A percentile compares a stretch with the other conserved stretches of the same genome.
Evolutionary conservation across 2,888 invertebrate genomes (phyloP).

Genomic region (Drosophila affinis): DNA sequence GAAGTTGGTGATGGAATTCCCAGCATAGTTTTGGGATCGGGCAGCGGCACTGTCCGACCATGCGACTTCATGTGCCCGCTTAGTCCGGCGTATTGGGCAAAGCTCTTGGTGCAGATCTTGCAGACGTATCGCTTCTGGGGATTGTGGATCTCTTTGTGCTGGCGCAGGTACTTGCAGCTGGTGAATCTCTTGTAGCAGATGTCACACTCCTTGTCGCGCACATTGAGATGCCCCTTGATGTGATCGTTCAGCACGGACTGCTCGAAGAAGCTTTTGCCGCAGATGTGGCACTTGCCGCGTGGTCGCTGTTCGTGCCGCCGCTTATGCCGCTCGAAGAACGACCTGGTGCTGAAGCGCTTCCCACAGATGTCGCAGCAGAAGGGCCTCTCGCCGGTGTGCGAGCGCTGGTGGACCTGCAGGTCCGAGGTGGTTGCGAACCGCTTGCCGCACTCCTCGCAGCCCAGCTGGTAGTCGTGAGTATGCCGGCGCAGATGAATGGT

Average conservation of each 20-base stretch:
- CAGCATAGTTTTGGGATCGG: neutral
- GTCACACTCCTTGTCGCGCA: constrained; percentile 59
- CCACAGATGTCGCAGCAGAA: constrained; percentile 54
- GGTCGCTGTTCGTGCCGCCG: constrained; percentile 45
- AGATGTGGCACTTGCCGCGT: constrained; percentile 43
- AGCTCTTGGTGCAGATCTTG: constrained; percentile 71
- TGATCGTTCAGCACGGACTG: constrained; percentile 39
- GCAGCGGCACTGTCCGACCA: constrained; percentile 1
- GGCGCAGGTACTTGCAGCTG: constrained; percentile 66
- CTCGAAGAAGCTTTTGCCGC: constrained; percentile 45
- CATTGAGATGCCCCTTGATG: constrained; percentile 47
- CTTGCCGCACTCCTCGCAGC: constrained; percentile 48
- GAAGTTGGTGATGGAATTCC: neutral
- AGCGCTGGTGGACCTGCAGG: constrained; percentile 38
- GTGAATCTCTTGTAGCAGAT: constrained; percentile 72
- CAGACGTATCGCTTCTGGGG: constrained; percentile 75
- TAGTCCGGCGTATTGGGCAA: constrained; percentile 75
- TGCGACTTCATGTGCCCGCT: constrained; percentile 70
- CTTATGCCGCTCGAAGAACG: constrained; percentile 40
- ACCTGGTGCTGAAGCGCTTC: constrained; percentile 37
- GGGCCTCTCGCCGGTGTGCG: constrained; percentile 51
- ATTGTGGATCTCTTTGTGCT: constrained; percentile 73
- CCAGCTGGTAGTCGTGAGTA: constrained; percentile 37
- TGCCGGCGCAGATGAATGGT: constrained; percentile 45
- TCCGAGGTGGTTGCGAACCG: constrained; percentile 39